Percentiles rank a stretch among this genome's conserved stretches.
These are phyloP conservation scores for Pachliopta kotzebuea DNA, from an alignment of 2,888 invertebrate genomes.

Conservation along the genomic window DNA sequence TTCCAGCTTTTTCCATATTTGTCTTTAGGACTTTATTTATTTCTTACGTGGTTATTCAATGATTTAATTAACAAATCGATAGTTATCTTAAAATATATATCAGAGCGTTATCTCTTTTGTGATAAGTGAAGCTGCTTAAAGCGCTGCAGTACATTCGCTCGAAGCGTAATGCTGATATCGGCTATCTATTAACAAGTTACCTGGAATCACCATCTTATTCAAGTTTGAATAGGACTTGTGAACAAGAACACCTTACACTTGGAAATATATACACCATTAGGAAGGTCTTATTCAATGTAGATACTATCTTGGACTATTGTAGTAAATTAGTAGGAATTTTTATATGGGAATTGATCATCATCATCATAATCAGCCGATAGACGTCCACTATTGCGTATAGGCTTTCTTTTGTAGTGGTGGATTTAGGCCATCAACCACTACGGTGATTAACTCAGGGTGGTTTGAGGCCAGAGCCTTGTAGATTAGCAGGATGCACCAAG, in stretches of 20 bases:
- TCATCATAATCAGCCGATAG: no score
- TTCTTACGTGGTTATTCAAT: neutral
- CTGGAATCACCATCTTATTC: slow-evolving; percentile 29
- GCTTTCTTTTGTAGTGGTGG: no score
- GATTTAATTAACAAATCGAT: slow-evolving; percentile 21
- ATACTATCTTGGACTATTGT: neutral
- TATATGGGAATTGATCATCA: no score
- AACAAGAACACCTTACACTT: slow-evolving; percentile 22
- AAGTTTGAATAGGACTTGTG: slow-evolving; percentile 12
- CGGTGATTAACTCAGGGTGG: no score
- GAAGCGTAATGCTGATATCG: slow-evolving; percentile 27
- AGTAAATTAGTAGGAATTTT: no score
- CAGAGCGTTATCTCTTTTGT: slow-evolving; percentile 8
- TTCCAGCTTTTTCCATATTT: no score
- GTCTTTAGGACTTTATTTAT: no score
- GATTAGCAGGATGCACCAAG: no score
- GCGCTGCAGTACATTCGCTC: slow-evolving; percentile 23
- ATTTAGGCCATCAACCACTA: no score
- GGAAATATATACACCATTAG: slow-evolving; percentile 16
- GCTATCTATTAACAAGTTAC: slow-evolving; percentile 29
- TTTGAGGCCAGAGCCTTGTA: no score
- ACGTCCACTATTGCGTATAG: no score
- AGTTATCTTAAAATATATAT: slow-evolving; percentile 23
- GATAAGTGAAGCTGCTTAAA: slow-evolving; percentile 25
- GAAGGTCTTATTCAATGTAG: slow-evolving; percentile 24